phyloP scores from a whole-genome alignment of 2,888 invertebrate genomes.

The Ischnus inquisitorius region DNA sequence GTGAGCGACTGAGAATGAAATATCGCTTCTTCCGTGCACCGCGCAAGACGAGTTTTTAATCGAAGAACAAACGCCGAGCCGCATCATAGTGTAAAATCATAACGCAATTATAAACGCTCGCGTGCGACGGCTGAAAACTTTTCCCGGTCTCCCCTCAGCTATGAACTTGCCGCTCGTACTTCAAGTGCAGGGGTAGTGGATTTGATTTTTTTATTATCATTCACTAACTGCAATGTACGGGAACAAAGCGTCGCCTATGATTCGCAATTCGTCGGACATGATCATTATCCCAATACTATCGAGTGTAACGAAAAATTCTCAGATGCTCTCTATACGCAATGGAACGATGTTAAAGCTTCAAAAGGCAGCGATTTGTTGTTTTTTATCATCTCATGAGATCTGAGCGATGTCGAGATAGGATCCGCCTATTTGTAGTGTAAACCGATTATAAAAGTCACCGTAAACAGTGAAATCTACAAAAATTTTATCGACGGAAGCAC shows the following conservation, averaged over 20 bases:
- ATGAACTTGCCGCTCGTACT: neutral
- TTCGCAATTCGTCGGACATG: neutral
- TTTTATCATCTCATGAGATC: neutral
- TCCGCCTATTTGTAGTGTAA: neutral
- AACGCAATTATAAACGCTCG: conserved; percentile 18
- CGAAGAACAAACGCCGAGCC: conserved; percentile 5
- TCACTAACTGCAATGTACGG: neutral
- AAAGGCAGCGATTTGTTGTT: neutral
- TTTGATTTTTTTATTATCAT: neutral
- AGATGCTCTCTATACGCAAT: too few species aligned
- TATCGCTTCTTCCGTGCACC: neutral
- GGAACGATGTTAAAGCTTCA: too few species aligned
- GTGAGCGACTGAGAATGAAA: conserved; percentile 4
- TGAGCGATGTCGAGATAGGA: neutral
- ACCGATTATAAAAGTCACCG: neutral
- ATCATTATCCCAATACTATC: too few species aligned
- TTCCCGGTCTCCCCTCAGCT: neutral
- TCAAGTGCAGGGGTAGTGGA: neutral
- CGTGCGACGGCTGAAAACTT: neutral
- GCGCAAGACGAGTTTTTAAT: conserved; percentile 3
- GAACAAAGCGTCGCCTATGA: neutral
- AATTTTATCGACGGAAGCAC: neutral
- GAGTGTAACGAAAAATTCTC: too few species aligned
- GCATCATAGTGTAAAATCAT: conserved; percentile 16
- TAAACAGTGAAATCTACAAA: neutral